Evolutionary conservation across 2,888 invertebrate species (phyloP), one percentile per base, ranked within the genome.

Genomic region (Quadroppia sp.): DNA sequence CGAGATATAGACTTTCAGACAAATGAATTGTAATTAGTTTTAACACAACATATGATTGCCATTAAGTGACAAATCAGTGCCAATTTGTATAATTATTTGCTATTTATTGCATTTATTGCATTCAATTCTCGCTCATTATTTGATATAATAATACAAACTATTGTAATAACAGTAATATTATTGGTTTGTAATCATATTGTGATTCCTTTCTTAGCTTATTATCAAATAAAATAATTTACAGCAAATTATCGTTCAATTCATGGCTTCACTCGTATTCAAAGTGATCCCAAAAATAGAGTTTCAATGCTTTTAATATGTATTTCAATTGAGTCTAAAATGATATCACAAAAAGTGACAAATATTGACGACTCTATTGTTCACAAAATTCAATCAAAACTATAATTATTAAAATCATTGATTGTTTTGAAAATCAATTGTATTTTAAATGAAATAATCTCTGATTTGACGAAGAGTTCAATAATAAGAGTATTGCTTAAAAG

Each of bases 101-200:
- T 64, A 64, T 64, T 64, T 64, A 64, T 64, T 61, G 61, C 61
- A 61, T 61, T 7, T 36, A 36, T 36, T 45, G 45, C 45, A 45
- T 45, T n/a, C n/a, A n/a, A n/a, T 64, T 64, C 64, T 64, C 64
- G 40, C 64, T 64, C 64, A 64, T 59, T 53, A 53, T 3, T n/a
- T 23, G 17, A 20, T 53, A 15, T 36, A 64, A n/a, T 36, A 20
- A 20, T 23, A 64, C n/a, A 64, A 64, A 36, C 64, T 36, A 64
- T 64, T 64, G 36, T 64, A 36, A 36, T 32, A 36, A 36, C 20
- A 36, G 36, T 64, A 53, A 2, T 36, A 64, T 36, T 64, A 64
- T 61, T 32, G 17, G 15, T 56, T 9, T 30, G 20, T 53, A 64
- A 64, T 36, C 2, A 64, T 64, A 36, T 59, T 64, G 64, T 64